phyloP scores from a whole-genome alignment of 2,113 vertebrate genomes.

The Antennarius striatus region DNA sequence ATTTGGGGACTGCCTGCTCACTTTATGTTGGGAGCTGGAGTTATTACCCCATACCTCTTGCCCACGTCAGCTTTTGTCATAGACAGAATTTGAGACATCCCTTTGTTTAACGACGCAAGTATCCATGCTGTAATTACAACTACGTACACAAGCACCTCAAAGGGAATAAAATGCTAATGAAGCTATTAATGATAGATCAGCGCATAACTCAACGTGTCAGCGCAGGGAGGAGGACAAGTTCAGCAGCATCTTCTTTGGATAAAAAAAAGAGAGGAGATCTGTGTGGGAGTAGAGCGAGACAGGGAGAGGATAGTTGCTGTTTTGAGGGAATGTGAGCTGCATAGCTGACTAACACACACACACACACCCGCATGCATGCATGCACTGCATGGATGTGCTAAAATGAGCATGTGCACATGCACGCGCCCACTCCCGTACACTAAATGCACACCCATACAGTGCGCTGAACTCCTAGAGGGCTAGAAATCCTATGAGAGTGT shows the following conservation, averaged over 20 bases:
- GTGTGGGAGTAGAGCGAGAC: slow-evolving; percentile 49
- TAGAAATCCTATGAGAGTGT: slow-evolving; percentile 30
- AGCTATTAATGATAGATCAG: slow-evolving; percentile 63
- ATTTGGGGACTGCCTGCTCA: slow-evolving; percentile 1
- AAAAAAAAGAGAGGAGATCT: not conserved
- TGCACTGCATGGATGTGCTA: slow-evolving; percentile 7
- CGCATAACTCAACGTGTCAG: slow-evolving; percentile 61
- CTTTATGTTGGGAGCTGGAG: slow-evolving; percentile 27
- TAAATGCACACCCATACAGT: slow-evolving; percentile 23
- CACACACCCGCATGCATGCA: slow-evolving; percentile 19
- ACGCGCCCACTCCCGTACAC: slow-evolving; percentile 1
- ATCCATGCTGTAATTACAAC: slow-evolving; percentile 33
- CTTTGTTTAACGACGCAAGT: slow-evolving; percentile 45
- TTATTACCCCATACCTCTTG: slow-evolving; percentile 29
- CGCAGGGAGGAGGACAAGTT: slow-evolving; percentile 43
- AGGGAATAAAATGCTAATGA: slow-evolving; percentile 61
- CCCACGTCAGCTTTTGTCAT: slow-evolving; percentile 30
- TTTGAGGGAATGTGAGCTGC: slow-evolving; percentile 33
- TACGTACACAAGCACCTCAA: slow-evolving; percentile 45
- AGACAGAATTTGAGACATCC: slow-evolving; percentile 34
- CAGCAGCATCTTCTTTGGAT: slow-evolving; percentile 21
- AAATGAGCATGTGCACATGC: not conserved
- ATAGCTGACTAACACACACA: slow-evolving; percentile 33
- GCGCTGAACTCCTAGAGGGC: slow-evolving; percentile 14
- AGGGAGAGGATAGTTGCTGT: slow-evolving; percentile 32